Base-by-base conservation (phyloP, 2,888 invertebrate species). In the Tryphoninae sp. region DNA sequence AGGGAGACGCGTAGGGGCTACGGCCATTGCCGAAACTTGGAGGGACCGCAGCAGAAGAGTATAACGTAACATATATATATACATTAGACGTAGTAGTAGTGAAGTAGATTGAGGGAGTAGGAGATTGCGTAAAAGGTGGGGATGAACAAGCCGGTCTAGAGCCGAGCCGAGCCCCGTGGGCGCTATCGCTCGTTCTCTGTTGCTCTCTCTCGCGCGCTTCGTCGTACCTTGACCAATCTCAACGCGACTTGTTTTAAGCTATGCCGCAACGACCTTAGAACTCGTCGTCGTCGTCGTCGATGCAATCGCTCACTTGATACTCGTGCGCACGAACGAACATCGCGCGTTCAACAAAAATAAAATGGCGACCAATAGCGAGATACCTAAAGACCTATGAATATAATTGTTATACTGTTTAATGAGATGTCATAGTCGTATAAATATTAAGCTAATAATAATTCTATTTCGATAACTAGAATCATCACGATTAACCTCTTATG, bases 161-260 rank as follows among this genome's bases (percentile, higher is more conserved):
- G 87, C 87, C 19, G 75, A 45, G 42, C 45, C 53, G 67, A 76
- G 68, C 51, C 59, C 51, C 55, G 22, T 23, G 42, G 26, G 59
- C 45, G 22, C 51, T 71, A 23, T 64, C 51, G 49, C 51, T 51
- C 22, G 62, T 53, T 55, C 19, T 40, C 26, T 67, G 23, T 62
- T 42, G 6, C 53, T 62, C 53, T 65, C 73, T 55, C 64, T 62
- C 75, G 23, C 74, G 23, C 79, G 81, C 81, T 72, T 73, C 73
- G 89, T 89, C 88, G 90, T 89, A 90, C 90, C 90, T 91, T 91
- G 91, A 91, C 91, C 91, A 91, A 91, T 90, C 91, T 90, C 90
- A 91, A 91, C 89, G 89, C 89, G 87, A 90, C 90, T 90, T 89
- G 90, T 90, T 91, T 91, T 90, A 90, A 91, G 90, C 90, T 90